Evolutionary conservation across 2,888 invertebrate species (phyloP).

Genomic region (Lysandra bellargus): DNA sequence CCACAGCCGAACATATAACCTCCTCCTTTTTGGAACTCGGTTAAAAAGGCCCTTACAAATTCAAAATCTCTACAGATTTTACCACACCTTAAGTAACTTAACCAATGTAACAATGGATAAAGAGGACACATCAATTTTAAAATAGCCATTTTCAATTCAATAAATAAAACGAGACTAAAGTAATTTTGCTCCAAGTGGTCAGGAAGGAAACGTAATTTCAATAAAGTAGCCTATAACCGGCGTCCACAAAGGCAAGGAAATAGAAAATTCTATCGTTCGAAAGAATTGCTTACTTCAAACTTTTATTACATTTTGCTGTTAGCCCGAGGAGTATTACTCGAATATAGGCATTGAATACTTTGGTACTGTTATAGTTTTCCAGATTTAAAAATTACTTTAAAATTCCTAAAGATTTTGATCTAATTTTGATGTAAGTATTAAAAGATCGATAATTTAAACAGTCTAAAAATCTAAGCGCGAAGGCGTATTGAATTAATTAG

Average conservation of each 20-base stretch:
- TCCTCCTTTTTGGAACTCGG: too few species aligned
- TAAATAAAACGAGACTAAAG: neutral
- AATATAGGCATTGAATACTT: too few species aligned
- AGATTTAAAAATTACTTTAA: too few species aligned
- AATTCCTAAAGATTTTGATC: too few species aligned
- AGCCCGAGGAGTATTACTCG: neutral
- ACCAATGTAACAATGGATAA: neutral
- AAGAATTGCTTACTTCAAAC: constrained; percentile 1
- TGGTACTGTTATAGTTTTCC: too few species aligned
- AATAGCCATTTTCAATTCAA: neutral
- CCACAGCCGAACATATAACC: too few species aligned
- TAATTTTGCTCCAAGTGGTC: neutral
- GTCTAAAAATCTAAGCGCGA: too few species aligned
- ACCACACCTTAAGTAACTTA: neutral
- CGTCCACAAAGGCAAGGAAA: neutral
- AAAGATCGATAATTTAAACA: too few species aligned
- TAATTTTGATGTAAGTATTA: too few species aligned
- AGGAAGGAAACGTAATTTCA: neutral
- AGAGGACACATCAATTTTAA: neutral
- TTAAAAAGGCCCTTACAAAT: too few species aligned
- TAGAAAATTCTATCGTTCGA: neutral
- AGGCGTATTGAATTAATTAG: too few species aligned
- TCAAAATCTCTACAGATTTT: too few species aligned
- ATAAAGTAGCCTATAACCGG: neutral
- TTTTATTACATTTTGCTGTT: constrained; percentile 1